Evolutionary conservation across 2,888 invertebrate genomes (phyloP), one percentile per base, ranked within the genome.

Genomic region (Ophonus ardosiacus): DNA sequence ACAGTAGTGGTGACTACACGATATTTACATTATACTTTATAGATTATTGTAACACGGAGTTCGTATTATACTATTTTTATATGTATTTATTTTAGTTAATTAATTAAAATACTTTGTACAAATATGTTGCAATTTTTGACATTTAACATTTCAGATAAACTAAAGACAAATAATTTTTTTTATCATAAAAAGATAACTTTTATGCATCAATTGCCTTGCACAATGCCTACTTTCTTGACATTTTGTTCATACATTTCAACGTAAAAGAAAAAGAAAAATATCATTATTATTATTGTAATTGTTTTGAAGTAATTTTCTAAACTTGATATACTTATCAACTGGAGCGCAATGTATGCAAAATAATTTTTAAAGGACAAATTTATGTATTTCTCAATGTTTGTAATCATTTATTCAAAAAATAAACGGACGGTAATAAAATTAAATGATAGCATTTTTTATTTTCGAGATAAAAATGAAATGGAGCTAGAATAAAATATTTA

Each of bases 391-490:
- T 18, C 31, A 31, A 31, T 31, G 31, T 38, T 15, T 68, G n/a
- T 13, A 51, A 51, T 51, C 17, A n/a, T n/a, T 38, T 17, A 24
- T 38, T 21, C 56, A n/a, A 78, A 18, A 56, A 78, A 51, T 18
- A 18, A 78, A 21, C 43, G 8, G 0, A 2, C 3, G 43, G 43
- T 13, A 51, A 51, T 51, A 51, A 51, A 51, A 51, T 51, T 13
- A 51, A 13, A 51, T 51, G 43, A 51, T 51, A 51, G 43, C 43
- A 51, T 51, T 51, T 51, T 51, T 51, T 31, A 13, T 31, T 80
- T 80, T 8, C 13, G n/a, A 59, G 13, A 80, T 80, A 80, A 80
- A 80, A 80, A 80, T 17, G 7, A 80, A 31, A 15, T 79, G 1
- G 17, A 38, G 24, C 79, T 7, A 13, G 57, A 17, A 79, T 56